phyloP scores from a whole-genome alignment of 2,888 invertebrate species.

The Tubiluchus corallicola region DNA sequence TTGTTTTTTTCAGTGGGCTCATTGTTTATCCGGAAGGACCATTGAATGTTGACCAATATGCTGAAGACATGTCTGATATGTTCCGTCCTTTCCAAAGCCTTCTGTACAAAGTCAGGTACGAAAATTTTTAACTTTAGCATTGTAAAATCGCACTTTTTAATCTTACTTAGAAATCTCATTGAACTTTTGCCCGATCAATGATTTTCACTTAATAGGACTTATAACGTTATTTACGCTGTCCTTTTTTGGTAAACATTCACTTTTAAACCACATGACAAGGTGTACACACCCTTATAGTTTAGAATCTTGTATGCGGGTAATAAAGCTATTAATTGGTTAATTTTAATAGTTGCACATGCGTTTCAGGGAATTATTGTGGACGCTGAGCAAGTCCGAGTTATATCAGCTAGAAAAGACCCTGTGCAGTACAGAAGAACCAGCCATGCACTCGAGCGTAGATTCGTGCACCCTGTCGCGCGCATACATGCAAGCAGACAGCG shows the following conservation, averaged over 20 bases:
- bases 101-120: conserved; percentile 53
- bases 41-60: conserved; percentile 61
- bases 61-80: conserved; percentile 79
- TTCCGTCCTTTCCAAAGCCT: conserved; percentile 68
- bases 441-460: too few relatives aligned
- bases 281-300: too few relatives aligned
- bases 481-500: conserved; percentile 35
- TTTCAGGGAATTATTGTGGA: conserved; percentile 62
- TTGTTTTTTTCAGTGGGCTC: conserved; percentile 48
- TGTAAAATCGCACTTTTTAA: too few relatives aligned
- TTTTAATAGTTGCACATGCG: conserved; percentile 17
- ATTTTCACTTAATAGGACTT: too few relatives aligned
- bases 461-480: too few relatives aligned
- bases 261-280: too few relatives aligned
- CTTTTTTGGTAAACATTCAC: too few relatives aligned
- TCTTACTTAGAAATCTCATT: too few relatives aligned
- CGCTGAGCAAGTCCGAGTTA: conserved; percentile 63
- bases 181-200: too few relatives aligned
- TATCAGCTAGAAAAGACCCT: conserved; percentile 65
- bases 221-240: too few relatives aligned
- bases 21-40: conserved; percentile 79
- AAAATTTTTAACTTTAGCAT: too few relatives aligned
- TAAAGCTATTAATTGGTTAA: background rate
- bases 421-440: conserved; percentile 66
- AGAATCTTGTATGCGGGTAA: too few relatives aligned